phyloP scores from a whole-genome alignment of 1,140 invertebrate genomes.

The Reticulitermes speratus region DNA sequence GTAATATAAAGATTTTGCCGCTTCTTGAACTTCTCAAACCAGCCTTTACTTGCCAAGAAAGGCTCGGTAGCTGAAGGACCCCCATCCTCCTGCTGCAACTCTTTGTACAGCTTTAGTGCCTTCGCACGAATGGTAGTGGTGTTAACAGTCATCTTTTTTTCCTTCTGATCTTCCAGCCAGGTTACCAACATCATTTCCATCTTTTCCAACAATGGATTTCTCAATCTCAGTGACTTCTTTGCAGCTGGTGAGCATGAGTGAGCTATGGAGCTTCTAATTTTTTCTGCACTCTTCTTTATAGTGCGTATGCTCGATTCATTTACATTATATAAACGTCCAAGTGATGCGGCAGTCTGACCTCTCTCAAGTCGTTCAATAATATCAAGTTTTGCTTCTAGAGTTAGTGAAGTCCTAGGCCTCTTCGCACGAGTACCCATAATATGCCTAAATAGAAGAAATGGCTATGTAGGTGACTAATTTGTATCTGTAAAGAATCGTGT shows the following conservation, averaged over 20 bases:
- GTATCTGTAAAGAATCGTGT: too few species aligned
- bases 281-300: conserved; percentile 3
- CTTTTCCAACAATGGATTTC: conserved; percentile 40
- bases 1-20: conserved; percentile 43
- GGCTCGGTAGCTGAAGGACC: conserved; percentile 23
- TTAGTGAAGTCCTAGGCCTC: background rate
- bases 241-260: background rate
- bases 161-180: conserved; percentile 40
- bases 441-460: too few species aligned
- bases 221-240: conserved; percentile 35
- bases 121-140: background rate
- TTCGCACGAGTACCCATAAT: too few species aligned
- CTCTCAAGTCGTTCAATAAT: background rate
- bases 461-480: too few species aligned
- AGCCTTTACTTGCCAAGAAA: conserved; percentile 44
- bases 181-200: conserved; percentile 40
- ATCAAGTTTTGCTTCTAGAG: background rate
- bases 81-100: background rate
- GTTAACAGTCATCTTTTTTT: conserved; percentile 38
- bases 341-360: background rate
- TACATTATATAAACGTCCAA: background rate
- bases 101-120: background rate
- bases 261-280: background rate
- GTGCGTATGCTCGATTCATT: background rate
- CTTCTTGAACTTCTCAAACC: conserved; percentile 46